phyloP scores from a whole-genome alignment of 2,888 invertebrate genomes.

The Drosophila mimetica region DNA sequence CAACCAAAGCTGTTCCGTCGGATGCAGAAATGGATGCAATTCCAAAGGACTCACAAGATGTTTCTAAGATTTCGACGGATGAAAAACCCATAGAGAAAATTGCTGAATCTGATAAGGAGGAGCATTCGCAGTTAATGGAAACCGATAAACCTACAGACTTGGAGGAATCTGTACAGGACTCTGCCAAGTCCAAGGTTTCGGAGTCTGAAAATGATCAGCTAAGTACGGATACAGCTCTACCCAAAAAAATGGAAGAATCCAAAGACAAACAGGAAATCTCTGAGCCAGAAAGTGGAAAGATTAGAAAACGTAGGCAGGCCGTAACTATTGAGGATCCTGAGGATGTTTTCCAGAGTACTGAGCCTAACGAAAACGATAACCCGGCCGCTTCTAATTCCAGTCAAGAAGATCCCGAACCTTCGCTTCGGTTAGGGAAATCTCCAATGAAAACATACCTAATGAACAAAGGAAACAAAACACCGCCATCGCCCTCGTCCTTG shows the following conservation, averaged over 20 bases:
- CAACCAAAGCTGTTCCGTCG: background rate
- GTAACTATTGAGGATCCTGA: conserved; percentile 2
- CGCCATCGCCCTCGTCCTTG: background rate
- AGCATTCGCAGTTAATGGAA: background rate
- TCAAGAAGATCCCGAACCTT: background rate
- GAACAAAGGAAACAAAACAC: background rate
- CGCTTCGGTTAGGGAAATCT: background rate
- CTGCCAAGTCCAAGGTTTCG: background rate
- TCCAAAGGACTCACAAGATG: background rate
- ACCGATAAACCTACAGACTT: too few relatives aligned
- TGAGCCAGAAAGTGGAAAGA: background rate
- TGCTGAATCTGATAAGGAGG: background rate
- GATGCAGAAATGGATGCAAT: background rate
- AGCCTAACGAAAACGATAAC: background rate
- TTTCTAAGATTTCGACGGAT: background rate
- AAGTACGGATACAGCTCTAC: background rate
- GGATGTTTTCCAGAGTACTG: background rate
- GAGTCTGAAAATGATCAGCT: background rate
- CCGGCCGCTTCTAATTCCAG: background rate
- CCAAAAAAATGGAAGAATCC: background rate
- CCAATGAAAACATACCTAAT: conserved; percentile 1
- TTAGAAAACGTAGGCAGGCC: conserved; percentile 2
- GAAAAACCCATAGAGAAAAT: background rate
- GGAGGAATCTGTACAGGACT: background rate
- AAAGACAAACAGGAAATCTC: background rate